phyloP scores from a whole-genome alignment of 2,797 vertebrate species.

The Pitangus sulphuratus region DNA sequence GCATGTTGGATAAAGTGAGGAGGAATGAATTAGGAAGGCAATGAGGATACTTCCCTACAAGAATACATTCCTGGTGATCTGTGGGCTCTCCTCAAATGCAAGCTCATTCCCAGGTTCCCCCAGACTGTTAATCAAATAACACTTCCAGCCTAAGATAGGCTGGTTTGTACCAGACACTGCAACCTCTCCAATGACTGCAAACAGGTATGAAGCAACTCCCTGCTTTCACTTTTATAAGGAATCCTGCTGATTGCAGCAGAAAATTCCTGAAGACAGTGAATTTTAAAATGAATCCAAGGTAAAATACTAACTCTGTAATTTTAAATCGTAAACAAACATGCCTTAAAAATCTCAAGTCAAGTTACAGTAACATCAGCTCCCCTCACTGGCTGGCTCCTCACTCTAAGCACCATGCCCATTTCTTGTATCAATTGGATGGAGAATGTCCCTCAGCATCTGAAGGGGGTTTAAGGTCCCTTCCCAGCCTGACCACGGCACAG shows the following conservation, averaged over 20 bases:
- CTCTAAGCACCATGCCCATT: not conserved
- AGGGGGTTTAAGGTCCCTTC: not conserved
- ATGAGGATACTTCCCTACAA: not conserved
- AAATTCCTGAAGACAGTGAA: not conserved
- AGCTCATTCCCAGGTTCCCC: not conserved
- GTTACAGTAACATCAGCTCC: not conserved
- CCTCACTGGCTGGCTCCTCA: not conserved
- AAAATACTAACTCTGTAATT: not conserved
- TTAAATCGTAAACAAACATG: not conserved
- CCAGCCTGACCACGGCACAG: not conserved
- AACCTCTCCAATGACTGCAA: not conserved
- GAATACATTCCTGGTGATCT: not conserved
- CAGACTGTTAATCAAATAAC: not conserved
- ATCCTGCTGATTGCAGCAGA: not conserved
- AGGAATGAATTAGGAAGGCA: not conserved
- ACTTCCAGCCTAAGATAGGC: not conserved
- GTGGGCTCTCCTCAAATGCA: not conserved
- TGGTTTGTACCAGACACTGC: not conserved
- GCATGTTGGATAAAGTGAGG: not conserved
- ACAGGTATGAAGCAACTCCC: not conserved
- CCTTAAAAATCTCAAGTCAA: not conserved
- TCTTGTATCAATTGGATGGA: accelerated
- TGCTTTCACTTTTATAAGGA: not conserved
- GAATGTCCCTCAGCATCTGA: not conserved
- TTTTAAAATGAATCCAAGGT: not conserved